Evolutionary conservation across 2,113 vertebrate genomes (phyloP), one percentile per base, ranked within the genome.

Genomic region (Microcebus ravelobensis): DNA sequence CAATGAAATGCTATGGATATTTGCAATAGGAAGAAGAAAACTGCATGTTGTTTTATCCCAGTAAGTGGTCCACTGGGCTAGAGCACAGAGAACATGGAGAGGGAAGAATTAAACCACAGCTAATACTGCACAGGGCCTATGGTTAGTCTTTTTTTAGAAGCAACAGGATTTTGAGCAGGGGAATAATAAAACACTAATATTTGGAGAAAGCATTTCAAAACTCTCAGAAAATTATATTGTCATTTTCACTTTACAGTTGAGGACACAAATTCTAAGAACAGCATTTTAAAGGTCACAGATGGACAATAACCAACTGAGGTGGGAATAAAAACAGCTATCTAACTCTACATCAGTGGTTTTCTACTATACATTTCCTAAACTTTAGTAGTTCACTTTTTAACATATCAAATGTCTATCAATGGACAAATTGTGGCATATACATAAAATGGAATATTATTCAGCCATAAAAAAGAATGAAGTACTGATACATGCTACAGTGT

Each of bases 151-250:
- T 63, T 71, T 21, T 90, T 6, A 42, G 42, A 77, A 61, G n/a
- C 57, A 93, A 68, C 4, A 92, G 14, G 61, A 84, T 84, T 92
- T 67, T 68, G 14, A 91, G 27, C 36, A 88, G 45, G 29, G 34
- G 36, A 50, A 48, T 52, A 84, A 85, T 48, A 77, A 67, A 77
- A 90, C 65, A 89, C 7, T 21, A 96, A 8, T 68, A 87, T 74
- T n/a, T 83, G 50, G 17, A 94, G 34, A 93, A 91, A 65, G 21
- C 45, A 63, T 61, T 96, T 57, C 36, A 70, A 88, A 93, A 50
- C 52, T 10, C 23, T 91, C 39, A 93, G 39, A 88, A 95, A 90
- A 70, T 93, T 77, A 70, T 57, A 50, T 12, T 31, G 52, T 18
- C 27, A 63, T 23, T 8, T 14, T 77, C 11, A 21, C 57, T 84